Evolutionary conservation across 2,888 invertebrate genomes (phyloP).

Genomic region (Eupeodes luniger): DNA sequence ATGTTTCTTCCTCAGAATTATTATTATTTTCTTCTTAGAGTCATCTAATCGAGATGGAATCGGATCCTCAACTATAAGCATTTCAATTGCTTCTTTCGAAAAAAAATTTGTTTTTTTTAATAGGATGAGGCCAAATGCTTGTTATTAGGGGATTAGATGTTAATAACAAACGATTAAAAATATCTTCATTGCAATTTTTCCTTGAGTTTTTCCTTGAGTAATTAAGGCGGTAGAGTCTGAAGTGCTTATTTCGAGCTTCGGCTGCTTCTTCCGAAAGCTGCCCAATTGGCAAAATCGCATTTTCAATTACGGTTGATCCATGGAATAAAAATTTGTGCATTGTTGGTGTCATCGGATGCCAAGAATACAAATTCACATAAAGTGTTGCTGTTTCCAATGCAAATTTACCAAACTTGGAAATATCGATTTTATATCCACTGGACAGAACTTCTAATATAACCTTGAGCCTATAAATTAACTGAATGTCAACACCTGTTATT

Average conservation of each 20-base stretch:
- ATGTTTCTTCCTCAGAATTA: no score
- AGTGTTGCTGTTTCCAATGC: no score
- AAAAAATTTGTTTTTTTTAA: not conserved
- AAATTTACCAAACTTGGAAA: no score
- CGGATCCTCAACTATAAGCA: not conserved
- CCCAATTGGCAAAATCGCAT: no score
- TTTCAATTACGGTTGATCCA: no score
- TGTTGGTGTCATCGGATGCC: slow-evolving; percentile 17
- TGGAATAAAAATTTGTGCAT: slow-evolving; percentile 9
- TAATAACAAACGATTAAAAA: not conserved
- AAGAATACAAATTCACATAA: not conserved
- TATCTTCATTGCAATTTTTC: not conserved
- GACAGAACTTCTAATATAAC: no score
- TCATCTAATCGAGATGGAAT: no score
- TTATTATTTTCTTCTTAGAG: no score
- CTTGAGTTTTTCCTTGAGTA: not conserved
- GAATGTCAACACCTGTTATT: not conserved
- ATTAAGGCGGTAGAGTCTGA: not conserved
- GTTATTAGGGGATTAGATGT: not conserved
- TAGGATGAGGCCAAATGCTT: not conserved
- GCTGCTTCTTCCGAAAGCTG: not conserved
- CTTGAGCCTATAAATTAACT: no score
- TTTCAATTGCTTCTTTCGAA: not conserved
- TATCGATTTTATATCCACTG: no score
- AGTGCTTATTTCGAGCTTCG: not conserved